A percentile compares a stretch with the other conserved stretches of the same genome.
These are phyloP conservation scores for Pseudomyrmex flavicornis DNA, from an alignment of 1,140 invertebrate genomes.

Conservation along the genomic window DNA sequence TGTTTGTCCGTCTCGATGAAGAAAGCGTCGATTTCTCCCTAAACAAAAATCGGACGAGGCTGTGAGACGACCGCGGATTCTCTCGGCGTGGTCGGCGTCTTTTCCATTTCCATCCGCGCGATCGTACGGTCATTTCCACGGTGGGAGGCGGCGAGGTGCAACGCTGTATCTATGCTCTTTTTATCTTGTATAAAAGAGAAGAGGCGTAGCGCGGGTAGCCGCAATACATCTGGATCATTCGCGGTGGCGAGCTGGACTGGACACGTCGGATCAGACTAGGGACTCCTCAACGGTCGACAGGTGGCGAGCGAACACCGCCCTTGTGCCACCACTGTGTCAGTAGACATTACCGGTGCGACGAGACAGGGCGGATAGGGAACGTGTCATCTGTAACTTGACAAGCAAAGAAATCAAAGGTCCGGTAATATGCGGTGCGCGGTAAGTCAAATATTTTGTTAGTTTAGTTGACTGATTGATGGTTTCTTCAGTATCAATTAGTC, in stretches of 20 bases:
- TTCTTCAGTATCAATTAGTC: background rate
- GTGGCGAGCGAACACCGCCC: background rate
- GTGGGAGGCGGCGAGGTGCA: slow-evolving; percentile 62
- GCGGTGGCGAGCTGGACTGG: slow-evolving; percentile 25
- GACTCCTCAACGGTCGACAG: background rate
- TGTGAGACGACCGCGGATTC: background rate
- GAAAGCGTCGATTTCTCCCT: slow-evolving; percentile 74
- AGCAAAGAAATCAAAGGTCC: background rate
- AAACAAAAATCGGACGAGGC: slow-evolving; percentile 60
- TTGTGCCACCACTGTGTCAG: background rate
- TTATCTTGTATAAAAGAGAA: slow-evolving; percentile 80
- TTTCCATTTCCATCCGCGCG: slow-evolving; percentile 54
- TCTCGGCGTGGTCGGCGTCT: slow-evolving; percentile 8
- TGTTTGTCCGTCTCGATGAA: slow-evolving; percentile 34
- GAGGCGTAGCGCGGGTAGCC: slow-evolving; percentile 64
- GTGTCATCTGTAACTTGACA: background rate
- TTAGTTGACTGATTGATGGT: background rate
- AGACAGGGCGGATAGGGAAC: background rate
- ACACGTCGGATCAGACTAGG: slow-evolving; percentile 4
- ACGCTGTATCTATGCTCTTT: slow-evolving; percentile 71
- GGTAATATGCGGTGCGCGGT: slow-evolving; percentile 73
- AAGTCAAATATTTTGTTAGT: slow-evolving; percentile 44
- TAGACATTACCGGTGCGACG: background rate
- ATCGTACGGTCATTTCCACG: slow-evolving; percentile 27
- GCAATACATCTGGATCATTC: slow-evolving; percentile 76